A percentile compares a stretch with the other conserved stretches of the same genome.
Evolutionary conservation across 2,797 vertebrate genomes (phyloP).

Genomic region (Hippopotamyrus pictus): DNA sequence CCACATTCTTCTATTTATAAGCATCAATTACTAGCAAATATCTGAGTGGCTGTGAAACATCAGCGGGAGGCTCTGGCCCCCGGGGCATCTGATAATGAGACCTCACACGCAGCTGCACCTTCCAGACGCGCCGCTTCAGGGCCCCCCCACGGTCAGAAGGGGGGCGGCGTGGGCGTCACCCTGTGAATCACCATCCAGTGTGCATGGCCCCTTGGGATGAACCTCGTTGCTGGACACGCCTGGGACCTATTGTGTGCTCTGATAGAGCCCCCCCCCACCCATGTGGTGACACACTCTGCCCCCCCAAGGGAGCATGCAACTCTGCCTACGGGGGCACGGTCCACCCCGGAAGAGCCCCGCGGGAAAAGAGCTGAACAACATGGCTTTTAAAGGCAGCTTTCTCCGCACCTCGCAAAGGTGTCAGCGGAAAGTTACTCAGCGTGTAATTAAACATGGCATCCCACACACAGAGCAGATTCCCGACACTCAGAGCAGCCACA

Average conservation of each 20-base stretch:
- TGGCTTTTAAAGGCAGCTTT: neutral
- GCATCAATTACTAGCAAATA: slow-evolving; percentile 65
- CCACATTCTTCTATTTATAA: slow-evolving; percentile 75
- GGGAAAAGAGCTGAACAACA: neutral
- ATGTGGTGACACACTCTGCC: neutral
- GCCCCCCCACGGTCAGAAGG: neutral
- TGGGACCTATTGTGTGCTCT: neutral
- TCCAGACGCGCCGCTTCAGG: slow-evolving; percentile 16
- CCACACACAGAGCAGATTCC: neutral
- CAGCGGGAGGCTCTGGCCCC: slow-evolving; percentile 59
- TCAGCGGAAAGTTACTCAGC: neutral
- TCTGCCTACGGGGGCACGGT: neutral
- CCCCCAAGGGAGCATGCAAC: neutral
- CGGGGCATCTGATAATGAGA: slow-evolving; percentile 68
- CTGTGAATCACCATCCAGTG: neutral
- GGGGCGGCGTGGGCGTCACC: neutral
- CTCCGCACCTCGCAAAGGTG: neutral
- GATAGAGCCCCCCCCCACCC: neutral
- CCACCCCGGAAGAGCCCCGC: neutral
- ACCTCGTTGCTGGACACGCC: neutral
- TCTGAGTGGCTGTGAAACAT: slow-evolving; percentile 57
- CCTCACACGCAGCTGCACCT: slow-evolving; percentile 63
- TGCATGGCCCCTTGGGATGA: neutral
- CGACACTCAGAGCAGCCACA: neutral
- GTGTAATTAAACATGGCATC: neutral